Evolutionary conservation across 2,797 vertebrate species (phyloP).

Genomic region (Pampus argenteus): DNA sequence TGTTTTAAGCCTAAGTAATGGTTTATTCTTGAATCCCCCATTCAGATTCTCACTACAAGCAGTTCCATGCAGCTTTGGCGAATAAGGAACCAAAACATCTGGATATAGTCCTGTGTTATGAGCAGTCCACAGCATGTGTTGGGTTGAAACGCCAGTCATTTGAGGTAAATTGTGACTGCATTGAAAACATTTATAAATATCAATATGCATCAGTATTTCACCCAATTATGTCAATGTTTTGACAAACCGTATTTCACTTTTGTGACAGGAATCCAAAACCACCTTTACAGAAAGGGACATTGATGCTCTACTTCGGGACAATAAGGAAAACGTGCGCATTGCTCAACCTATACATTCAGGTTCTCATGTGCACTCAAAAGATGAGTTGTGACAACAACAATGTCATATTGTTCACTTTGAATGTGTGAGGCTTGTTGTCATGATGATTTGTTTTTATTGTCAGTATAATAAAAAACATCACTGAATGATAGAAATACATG

Average conservation of each 20-base stretch:
- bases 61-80: constrained; percentile 59
- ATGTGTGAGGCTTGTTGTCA: not conserved
- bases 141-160: constrained; percentile 71
- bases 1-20: not conserved
- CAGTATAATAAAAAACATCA: constrained; percentile 29
- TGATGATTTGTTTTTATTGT: not conserved
- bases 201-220: not conserved
- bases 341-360: constrained; percentile 49
- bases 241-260: not conserved
- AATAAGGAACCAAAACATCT: constrained; percentile 59
- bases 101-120: constrained; percentile 72
- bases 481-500: not conserved
- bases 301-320: constrained; percentile 62
- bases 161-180: constrained; percentile 29
- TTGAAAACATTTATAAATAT: not conserved
- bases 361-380: constrained; percentile 34
- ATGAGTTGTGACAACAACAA: constrained; percentile 67
- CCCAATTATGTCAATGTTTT: not conserved
- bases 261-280: constrained; percentile 55
- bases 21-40: not conserved
- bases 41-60: constrained; percentile 63
- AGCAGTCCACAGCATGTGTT: constrained; percentile 72
- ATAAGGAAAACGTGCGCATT: constrained; percentile 66
- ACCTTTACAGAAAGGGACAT: constrained; percentile 61
- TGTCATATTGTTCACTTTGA: constrained; percentile 1